Evolutionary conservation across 2,888 invertebrate species (phyloP), one percentile per base, ranked within the genome.

Genomic region (Platycheirus albimanus): DNA sequence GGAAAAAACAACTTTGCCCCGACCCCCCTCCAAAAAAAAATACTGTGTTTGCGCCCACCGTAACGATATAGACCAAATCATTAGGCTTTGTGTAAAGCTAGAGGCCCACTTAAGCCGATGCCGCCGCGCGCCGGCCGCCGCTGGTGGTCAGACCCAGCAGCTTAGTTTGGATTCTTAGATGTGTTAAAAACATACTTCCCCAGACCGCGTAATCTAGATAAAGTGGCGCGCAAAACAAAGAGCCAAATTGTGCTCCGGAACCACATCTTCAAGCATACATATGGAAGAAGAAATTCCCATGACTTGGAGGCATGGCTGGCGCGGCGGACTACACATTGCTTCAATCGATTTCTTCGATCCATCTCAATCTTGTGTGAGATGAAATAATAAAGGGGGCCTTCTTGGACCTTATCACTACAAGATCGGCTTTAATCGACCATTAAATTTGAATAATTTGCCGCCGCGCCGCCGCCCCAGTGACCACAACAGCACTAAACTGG

Each of bases 401-500:
- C 45, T 51, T 28, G 45, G 17, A 45, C 43, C 72, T 83, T 83
- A 83, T 83, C 83, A 83, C 72, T 63, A 83, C 49, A 43, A 45
- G 17, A 83, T 83, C 83, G 78, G 67, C 69, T 78, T 78, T 72
- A 83, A 78, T 77, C 71, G 74, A 78, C 83, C 72, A 83, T 78
- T 83, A 78, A 78, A 83, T 83, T 83, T 83, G 83, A 83, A 83
- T 83, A 83, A 83, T 83, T 83, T 69, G 78, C 83, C 83, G 78
- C 78, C 69, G 63, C 72, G 15, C 15, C 56, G 66, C 71, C 54
- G 71, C 72, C 69, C 78, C 56, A 47, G 33, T 70, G 71, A 70
- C 56, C 49, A 71, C 78, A n/a, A n/a, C 43, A 10, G 2, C 71
- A 56, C 45, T 49, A 51, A 83, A 83, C 81, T 56, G 67, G 81